Conservation (phyloP, 2,113 vertebrate species). For the Furnarius figulus region DNA sequence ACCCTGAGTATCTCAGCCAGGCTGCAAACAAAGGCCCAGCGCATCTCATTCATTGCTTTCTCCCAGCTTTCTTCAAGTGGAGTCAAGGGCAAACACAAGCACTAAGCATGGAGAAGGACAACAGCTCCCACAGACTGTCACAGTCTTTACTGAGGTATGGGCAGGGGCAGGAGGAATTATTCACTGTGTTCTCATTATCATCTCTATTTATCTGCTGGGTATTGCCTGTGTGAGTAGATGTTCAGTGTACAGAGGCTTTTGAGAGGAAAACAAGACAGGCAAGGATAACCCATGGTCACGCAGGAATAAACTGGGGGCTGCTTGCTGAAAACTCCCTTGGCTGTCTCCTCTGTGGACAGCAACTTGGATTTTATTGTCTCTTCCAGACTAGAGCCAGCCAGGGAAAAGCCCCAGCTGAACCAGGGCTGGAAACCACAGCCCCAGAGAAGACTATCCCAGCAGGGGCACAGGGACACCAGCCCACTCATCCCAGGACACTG, state of each 20-base stretch:
- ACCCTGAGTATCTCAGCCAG: background rate
- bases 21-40: background rate
- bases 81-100: background rate
- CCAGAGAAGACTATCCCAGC: too few species aligned
- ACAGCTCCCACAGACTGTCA: background rate
- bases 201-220: background rate
- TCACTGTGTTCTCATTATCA: background rate
- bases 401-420: background rate
- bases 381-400: background rate
- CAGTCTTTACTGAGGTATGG: background rate
- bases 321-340: background rate
- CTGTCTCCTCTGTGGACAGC: background rate
- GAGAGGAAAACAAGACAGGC: background rate
- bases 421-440: background rate
- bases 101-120: background rate
- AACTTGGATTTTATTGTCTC: background rate
- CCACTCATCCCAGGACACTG: fast-evolving
- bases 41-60: background rate
- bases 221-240: background rate
- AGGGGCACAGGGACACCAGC: background rate
- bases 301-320: fast-evolving
- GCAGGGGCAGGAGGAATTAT: background rate
- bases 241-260: background rate
- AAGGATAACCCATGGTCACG: fast-evolving
- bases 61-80: background rate